phyloP scores from a whole-genome alignment of 2,797 vertebrate genomes.

The Danio aesculapii region DNA sequence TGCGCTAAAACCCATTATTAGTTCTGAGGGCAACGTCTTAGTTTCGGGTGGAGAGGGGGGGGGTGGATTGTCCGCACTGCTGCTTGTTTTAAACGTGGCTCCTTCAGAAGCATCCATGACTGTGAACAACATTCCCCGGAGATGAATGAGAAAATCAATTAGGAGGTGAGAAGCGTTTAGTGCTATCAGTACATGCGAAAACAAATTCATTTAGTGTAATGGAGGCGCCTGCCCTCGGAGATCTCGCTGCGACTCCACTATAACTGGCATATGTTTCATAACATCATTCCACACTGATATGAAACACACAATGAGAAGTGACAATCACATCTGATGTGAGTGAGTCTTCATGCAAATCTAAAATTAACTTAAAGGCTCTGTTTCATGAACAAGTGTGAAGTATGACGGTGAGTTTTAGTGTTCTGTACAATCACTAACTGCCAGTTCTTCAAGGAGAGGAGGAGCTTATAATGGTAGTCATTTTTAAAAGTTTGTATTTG shows the following conservation, averaged over 20 bases:
- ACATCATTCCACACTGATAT: not conserved
- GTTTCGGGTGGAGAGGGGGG: constrained; percentile 31
- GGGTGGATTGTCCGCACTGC: constrained; percentile 46
- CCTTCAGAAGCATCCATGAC: constrained; percentile 57
- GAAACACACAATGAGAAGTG: constrained; percentile 21
- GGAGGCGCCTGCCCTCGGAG: constrained; percentile 45
- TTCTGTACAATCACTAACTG: too few relatives aligned
- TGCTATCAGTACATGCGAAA: constrained; percentile 68
- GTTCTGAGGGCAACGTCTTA: constrained; percentile 54
- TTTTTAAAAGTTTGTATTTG: too few relatives aligned
- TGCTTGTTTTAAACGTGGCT: constrained; percentile 46
- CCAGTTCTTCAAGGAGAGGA: too few relatives aligned
- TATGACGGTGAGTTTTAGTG: too few relatives aligned
- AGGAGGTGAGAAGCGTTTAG: constrained; percentile 68
- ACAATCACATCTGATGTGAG: not conserved
- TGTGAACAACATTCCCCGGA: constrained; percentile 57
- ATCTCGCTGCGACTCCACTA: constrained; percentile 19
- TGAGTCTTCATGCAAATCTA: not conserved
- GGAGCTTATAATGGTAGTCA: too few relatives aligned
- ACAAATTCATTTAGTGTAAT: constrained; percentile 65
- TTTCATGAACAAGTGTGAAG: not conserved
- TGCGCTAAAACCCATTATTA: constrained; percentile 56
- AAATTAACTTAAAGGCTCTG: not conserved
- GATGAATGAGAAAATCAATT: constrained; percentile 70
- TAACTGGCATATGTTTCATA: constrained; percentile 14